These are phyloP conservation scores for Epinephelus coioides DNA, from an alignment of 2,797 vertebrate species.

Conservation along the genomic window DNA sequence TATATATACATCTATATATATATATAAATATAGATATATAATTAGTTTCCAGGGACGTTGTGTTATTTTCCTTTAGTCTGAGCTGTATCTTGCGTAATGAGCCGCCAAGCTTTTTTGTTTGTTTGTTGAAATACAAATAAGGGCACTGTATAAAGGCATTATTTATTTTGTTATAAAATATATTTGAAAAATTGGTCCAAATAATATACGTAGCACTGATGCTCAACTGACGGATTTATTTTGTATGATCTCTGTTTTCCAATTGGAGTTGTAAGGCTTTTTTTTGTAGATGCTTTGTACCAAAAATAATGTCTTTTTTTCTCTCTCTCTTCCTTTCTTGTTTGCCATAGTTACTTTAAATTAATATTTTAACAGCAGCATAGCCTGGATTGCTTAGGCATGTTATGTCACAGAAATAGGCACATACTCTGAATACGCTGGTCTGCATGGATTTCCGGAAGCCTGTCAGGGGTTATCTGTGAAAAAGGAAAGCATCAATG, in stretches of 20 bases:
- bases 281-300: slow-evolving; percentile 95
- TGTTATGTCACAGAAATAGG: slow-evolving; percentile 86
- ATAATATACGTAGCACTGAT: slow-evolving; percentile 91
- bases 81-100: slow-evolving; percentile 93
- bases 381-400: slow-evolving; percentile 83
- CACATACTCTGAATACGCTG: slow-evolving; percentile 83
- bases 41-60: slow-evolving; percentile 90
- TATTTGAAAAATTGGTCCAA: slow-evolving; percentile 92
- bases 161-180: slow-evolving; percentile 97
- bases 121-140: slow-evolving; percentile 91
- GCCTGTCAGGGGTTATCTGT: slow-evolving; percentile 77
- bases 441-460: slow-evolving; percentile 81
- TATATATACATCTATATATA: slow-evolving; percentile 75
- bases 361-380: slow-evolving; percentile 87
- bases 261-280: slow-evolving; percentile 93
- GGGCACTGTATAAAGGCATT: slow-evolving; percentile 96
- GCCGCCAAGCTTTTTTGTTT: slow-evolving; percentile 91
- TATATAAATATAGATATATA: slow-evolving; percentile 82
- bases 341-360: slow-evolving; percentile 84
- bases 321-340: slow-evolving; percentile 44
- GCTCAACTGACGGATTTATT: slow-evolving; percentile 90
- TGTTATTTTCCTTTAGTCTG: slow-evolving; percentile 93
- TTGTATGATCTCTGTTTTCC: slow-evolving; percentile 91
- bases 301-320: slow-evolving; percentile 87
- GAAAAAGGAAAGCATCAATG: slow-evolving; percentile 71